phyloP scores from a whole-genome alignment of 2,888 invertebrate genomes.

The Azorinus chamasolen region DNA sequence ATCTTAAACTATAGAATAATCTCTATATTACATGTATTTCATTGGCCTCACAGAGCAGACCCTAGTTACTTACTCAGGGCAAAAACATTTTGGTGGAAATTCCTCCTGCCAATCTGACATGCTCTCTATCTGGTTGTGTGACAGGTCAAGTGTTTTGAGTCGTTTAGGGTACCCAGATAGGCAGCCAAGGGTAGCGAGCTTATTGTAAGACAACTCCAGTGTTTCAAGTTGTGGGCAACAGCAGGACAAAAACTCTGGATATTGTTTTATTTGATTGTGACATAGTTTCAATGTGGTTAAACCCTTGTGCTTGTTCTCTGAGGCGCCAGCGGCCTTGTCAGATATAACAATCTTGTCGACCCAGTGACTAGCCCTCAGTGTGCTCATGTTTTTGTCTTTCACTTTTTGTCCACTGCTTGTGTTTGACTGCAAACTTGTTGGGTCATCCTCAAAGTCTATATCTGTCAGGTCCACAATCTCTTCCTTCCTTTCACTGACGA shows the following conservation, averaged over 20 bases:
- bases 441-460: neutral
- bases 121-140: conserved; percentile 84
- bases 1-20: too few relatives aligned
- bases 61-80: neutral
- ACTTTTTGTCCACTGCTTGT: conserved; percentile 28
- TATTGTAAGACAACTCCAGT: conserved; percentile 97
- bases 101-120: conserved; percentile 49
- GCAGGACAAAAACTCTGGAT: conserved; percentile 96
- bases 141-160: conserved; percentile 96
- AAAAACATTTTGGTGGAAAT: conserved; percentile 28
- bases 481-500: too few relatives aligned
- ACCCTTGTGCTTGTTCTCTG: conserved; percentile 63
- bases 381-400: conserved; percentile 11
- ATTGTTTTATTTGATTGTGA: conserved; percentile 95
- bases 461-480: too few relatives aligned
- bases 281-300: conserved; percentile 91
- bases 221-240: conserved; percentile 94
- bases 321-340: conserved; percentile 44
- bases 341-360: conserved; percentile 33
- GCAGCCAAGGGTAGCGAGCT: conserved; percentile 91
- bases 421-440: conserved; percentile 5
- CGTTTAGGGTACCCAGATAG: conserved; percentile 96
- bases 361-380: conserved; percentile 41
- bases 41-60: too few relatives aligned
- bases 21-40: too few relatives aligned